phyloP scores from a whole-genome alignment of 2,888 invertebrate species.

The Caenorhabditis japonica region DNA sequence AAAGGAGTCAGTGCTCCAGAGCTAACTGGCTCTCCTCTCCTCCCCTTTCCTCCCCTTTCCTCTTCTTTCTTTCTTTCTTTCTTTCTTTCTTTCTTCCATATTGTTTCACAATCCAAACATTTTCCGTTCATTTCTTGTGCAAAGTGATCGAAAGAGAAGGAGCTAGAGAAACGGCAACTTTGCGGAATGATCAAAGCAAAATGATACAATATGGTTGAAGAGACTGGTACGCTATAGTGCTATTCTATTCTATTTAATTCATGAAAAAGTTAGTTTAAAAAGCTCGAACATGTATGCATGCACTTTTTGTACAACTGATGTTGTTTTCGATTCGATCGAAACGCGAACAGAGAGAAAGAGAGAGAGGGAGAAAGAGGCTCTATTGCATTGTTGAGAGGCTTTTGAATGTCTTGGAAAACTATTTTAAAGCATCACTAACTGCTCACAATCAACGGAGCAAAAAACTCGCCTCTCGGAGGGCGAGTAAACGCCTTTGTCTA shows the following conservation, averaged over 20 bases:
- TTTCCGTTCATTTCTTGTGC: slow-evolving; percentile 18
- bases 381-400: slow-evolving; percentile 23
- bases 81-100: too few species aligned
- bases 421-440: slow-evolving; percentile 41
- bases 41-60: too few species aligned
- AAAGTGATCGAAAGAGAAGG: background rate
- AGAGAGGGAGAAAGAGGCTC: slow-evolving; percentile 3
- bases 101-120: slow-evolving; percentile 24
- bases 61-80: too few species aligned
- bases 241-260: too few species aligned
- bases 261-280: too few species aligned
- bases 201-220: background rate
- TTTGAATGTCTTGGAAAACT: slow-evolving; percentile 42
- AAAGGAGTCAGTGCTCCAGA: slow-evolving; percentile 27
- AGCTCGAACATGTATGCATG: too few species aligned
- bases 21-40: slow-evolving; percentile 25
- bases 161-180: background rate
- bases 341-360: too few species aligned
- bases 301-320: too few species aligned
- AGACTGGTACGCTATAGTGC: too few species aligned
- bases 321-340: too few species aligned
- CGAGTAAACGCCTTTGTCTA: slow-evolving; percentile 38
- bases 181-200: slow-evolving; percentile 25
- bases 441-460: too few species aligned
- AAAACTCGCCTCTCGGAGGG: slow-evolving; percentile 12